Percentiles rank a stretch among this genome's conserved stretches.
These are phyloP conservation scores for Sphaeridia pumilis DNA, from an alignment of 2,888 invertebrate genomes.

Conservation along the genomic window DNA sequence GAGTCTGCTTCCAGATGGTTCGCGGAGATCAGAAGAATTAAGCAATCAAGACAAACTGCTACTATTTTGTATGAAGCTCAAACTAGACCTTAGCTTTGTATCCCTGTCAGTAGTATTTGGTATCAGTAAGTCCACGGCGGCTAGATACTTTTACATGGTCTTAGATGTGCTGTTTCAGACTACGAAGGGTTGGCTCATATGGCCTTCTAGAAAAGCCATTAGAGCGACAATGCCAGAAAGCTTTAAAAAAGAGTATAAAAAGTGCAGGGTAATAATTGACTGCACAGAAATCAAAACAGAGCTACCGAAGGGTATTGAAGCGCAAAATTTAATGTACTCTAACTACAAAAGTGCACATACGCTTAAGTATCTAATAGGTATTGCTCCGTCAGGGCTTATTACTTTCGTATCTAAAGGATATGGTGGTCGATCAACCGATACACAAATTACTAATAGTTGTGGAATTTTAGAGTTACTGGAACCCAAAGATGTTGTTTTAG, in stretches of 20 bases:
- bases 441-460: slow-evolving; percentile 17
- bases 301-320: not conserved
- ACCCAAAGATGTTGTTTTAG: slow-evolving; percentile 6
- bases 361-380: slow-evolving; percentile 23
- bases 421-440: slow-evolving; percentile 24
- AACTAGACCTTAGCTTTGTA: not conserved
- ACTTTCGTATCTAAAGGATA: slow-evolving; percentile 22
- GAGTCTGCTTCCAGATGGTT: no score
- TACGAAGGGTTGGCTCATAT: slow-evolving; percentile 16
- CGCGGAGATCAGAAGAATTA: no score
- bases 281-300: not conserved
- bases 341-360: slow-evolving; percentile 23
- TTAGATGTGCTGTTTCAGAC: slow-evolving; percentile 1
- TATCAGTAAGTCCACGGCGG: slow-evolving; percentile 10
- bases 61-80: slow-evolving; percentile 13
- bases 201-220: slow-evolving; percentile 15
- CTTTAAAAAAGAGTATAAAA: not conserved
- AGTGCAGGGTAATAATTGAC: not conserved
- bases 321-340: slow-evolving; percentile 20
- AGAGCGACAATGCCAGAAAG: not conserved
- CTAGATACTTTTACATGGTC: slow-evolving; percentile 13
- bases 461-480: slow-evolving; percentile 13
- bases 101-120: slow-evolving; percentile 5
- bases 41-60: slow-evolving; percentile 5
- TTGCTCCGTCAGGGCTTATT: slow-evolving; percentile 21